Evolutionary conservation across 2,888 invertebrate genomes (phyloP).

Genomic region (Schizaphis graminum): DNA sequence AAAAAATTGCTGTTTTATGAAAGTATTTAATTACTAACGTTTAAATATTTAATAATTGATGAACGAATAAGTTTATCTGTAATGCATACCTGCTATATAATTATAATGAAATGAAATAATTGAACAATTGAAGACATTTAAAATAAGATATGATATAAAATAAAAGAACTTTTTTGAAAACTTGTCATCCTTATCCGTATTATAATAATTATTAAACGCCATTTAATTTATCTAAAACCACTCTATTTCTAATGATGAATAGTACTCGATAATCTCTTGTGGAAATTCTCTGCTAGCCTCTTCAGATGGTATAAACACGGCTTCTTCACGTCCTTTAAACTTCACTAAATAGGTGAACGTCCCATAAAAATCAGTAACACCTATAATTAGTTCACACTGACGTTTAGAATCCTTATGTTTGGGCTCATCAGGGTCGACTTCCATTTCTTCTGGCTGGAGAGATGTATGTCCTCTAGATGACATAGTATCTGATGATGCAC

Average conservation of each 20-base stretch:
- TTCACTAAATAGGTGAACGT: constrained; percentile 95
- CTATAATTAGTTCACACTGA: constrained; percentile 76
- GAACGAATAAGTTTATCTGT: neutral
- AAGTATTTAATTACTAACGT: neutral
- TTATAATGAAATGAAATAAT: neutral
- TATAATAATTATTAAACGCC: constrained; percentile 14
- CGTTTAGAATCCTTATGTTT: too few relatives aligned
- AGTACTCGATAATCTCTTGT: constrained; percentile 79
- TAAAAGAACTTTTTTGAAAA: neutral
- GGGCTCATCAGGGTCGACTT: accelerated
- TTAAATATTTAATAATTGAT: neutral
- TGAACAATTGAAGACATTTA: constrained; percentile 3
- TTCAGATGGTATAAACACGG: constrained; percentile 92
- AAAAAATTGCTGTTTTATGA: neutral
- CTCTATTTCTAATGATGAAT: too few relatives aligned
- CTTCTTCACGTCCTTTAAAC: constrained; percentile 96
- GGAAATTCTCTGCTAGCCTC: constrained; percentile 93
- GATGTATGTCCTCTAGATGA: too few relatives aligned
- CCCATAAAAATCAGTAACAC: constrained; percentile 93
- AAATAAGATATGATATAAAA: neutral
- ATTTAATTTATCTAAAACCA: constrained; percentile 72
- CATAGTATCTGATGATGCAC: too few relatives aligned
- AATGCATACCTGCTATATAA: neutral
- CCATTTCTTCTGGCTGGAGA: too few relatives aligned
- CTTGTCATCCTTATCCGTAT: neutral